A percentile compares a stretch with the other conserved stretches of the same genome.
Evolutionary conservation across 2,113 vertebrate species (phyloP).

Genomic region (Carassius auratus): DNA sequence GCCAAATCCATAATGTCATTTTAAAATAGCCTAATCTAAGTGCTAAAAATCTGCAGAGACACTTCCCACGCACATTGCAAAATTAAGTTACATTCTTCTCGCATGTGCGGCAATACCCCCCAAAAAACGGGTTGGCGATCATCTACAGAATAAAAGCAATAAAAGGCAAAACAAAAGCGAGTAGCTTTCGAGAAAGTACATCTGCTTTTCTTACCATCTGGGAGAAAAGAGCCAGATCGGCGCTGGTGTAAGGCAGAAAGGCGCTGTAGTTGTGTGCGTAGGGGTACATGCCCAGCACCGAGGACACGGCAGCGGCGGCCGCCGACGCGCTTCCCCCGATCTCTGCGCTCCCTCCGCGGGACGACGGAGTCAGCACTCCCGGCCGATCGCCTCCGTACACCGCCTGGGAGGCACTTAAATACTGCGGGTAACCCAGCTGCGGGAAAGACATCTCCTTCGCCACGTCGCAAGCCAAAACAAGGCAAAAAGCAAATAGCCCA

Average conservation of each 20-base stretch:
- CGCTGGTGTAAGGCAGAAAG: slow-evolving; percentile 92
- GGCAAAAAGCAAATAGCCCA: slow-evolving; percentile 56
- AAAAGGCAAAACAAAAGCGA: neutral
- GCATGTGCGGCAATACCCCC: neutral
- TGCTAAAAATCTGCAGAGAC: neutral
- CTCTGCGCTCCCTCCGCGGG: slow-evolving; percentile 83
- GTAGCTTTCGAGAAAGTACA: neutral
- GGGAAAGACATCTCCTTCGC: slow-evolving; percentile 91
- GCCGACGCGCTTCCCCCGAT: slow-evolving; percentile 85
- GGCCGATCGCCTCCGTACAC: slow-evolving; percentile 89
- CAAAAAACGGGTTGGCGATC: neutral
- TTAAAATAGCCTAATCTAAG: neutral
- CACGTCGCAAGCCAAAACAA: slow-evolving; percentile 63
- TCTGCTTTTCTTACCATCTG: slow-evolving; percentile 87
- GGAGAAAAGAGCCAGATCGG: slow-evolving; percentile 94
- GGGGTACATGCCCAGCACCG: slow-evolving; percentile 93
- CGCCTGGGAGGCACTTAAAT: slow-evolving; percentile 90
- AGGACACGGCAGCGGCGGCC: slow-evolving; percentile 84
- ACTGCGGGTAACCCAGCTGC: slow-evolving; percentile 95
- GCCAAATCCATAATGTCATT: neutral
- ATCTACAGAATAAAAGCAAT: neutral
- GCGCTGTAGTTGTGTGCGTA: slow-evolving; percentile 95
- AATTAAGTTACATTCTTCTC: neutral
- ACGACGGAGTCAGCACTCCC: slow-evolving; percentile 84
- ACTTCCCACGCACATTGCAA: neutral